phyloP scores from a whole-genome alignment of 1,140 invertebrate genomes.

The Diuraphis noxia region DNA sequence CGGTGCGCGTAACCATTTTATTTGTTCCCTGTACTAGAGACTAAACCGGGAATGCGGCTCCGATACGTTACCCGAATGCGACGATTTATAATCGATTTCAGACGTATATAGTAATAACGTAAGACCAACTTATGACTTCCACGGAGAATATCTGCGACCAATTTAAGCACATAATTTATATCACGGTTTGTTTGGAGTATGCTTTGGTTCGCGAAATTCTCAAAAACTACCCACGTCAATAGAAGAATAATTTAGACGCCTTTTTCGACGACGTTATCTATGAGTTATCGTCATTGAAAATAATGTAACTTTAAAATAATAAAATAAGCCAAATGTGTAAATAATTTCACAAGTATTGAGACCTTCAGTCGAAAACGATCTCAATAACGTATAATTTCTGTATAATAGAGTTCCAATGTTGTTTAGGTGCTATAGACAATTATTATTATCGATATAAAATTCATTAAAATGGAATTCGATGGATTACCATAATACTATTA shows the following conservation, averaged over 20 bases:
- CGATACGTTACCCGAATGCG: not conserved
- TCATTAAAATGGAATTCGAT: not conserved
- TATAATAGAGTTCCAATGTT: not conserved
- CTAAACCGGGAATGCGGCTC: constrained; percentile 1
- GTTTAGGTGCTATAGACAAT: not conserved
- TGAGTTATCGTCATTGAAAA: not conserved
- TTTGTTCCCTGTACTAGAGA: not conserved
- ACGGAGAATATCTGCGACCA: not conserved
- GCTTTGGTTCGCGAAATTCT: not conserved
- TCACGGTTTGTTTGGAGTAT: not conserved
- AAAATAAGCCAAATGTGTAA: not conserved
- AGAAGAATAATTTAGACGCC: not conserved
- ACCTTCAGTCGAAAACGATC: not conserved
- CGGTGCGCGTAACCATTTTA: not conserved
- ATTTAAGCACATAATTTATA: not conserved
- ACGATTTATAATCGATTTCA: not conserved
- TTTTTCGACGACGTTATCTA: not conserved
- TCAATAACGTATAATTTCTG: not conserved
- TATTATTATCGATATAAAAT: not conserved
- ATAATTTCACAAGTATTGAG: not conserved
- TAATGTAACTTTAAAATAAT: not conserved
- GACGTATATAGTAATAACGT: not conserved
- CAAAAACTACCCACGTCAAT: not conserved
- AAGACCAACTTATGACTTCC: not conserved
- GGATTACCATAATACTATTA: too few species aligned